Percentiles rank a stretch among this genome's conserved stretches.
Conservation (phyloP, 2,113 vertebrate species). For the Pica pica region DNA sequence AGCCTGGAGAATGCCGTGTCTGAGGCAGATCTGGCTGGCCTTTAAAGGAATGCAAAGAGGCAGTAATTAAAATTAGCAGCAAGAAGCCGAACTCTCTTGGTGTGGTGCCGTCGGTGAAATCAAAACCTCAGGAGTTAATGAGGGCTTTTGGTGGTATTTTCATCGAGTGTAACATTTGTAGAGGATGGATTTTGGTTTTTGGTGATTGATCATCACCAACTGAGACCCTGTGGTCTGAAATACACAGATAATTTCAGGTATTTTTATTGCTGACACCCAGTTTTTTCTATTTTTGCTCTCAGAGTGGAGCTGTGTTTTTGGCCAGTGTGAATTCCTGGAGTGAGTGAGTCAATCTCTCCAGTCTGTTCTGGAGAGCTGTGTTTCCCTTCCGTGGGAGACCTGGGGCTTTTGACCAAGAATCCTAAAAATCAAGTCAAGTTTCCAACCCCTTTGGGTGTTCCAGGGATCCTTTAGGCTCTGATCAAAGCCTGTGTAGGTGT, state of each 20-base stretch:
- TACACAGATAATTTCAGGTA: background rate
- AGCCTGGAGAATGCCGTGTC: background rate
- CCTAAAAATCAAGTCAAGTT: background rate
- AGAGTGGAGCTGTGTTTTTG: background rate
- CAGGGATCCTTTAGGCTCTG: accelerated
- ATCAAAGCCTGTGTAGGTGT: accelerated
- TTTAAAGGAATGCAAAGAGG: constrained; percentile 19
- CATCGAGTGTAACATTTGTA: background rate
- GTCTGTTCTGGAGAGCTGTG: background rate
- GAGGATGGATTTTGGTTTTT: background rate
- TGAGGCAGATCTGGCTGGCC: background rate
- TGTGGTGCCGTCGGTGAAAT: background rate
- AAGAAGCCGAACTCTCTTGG: background rate
- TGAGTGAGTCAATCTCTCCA: background rate
- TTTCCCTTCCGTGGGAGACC: accelerated
- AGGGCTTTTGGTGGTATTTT: background rate
- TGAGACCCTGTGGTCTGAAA: background rate
- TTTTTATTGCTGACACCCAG: background rate
- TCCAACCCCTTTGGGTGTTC: background rate
- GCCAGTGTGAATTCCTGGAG: background rate
- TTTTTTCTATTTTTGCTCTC: background rate
- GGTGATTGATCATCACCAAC: background rate
- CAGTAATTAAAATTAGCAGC: constrained; percentile 47
- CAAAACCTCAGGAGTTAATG: background rate
- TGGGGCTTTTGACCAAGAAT: background rate